These are phyloP conservation scores for Polydrusus pterygomalis DNA, from an alignment of 2,888 invertebrate genomes.

Conservation along the genomic window DNA sequence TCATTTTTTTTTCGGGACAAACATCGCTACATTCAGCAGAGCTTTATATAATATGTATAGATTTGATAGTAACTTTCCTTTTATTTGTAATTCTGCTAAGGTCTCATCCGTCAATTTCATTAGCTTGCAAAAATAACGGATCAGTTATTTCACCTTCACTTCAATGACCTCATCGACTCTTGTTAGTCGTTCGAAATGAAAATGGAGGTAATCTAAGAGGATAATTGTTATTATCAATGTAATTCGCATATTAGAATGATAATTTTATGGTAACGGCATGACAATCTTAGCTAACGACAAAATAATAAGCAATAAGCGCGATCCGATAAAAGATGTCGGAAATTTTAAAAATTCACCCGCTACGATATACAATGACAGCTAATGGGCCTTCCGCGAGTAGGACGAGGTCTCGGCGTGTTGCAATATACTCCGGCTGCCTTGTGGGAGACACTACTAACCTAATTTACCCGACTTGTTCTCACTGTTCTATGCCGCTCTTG, in stretches of 20 bases:
- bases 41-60: too few species aligned
- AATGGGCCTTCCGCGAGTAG: conserved; percentile 26
- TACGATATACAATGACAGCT: conserved; percentile 5
- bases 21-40: too few species aligned
- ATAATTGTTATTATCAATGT: background rate
- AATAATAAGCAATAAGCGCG: conserved; percentile 17
- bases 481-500: conserved; percentile 34
- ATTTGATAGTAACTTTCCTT: too few species aligned
- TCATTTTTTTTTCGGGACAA: too few species aligned
- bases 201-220: background rate
- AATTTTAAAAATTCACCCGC: conserved; percentile 8
- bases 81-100: too few species aligned
- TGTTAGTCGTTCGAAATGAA: background rate
- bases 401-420: conserved; percentile 33
- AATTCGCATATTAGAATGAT: background rate
- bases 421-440: conserved; percentile 22
- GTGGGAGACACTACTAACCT: conserved; percentile 43
- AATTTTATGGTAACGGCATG: background rate
- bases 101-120: too few species aligned
- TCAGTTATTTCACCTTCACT: background rate
- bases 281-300: conserved; percentile 16
- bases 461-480: conserved; percentile 34
- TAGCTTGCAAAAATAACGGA: background rate
- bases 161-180: background rate
- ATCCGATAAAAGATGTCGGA: conserved; percentile 5